phyloP scores from a whole-genome alignment of 2,888 invertebrate genomes.

The Elysia crispata region DNA sequence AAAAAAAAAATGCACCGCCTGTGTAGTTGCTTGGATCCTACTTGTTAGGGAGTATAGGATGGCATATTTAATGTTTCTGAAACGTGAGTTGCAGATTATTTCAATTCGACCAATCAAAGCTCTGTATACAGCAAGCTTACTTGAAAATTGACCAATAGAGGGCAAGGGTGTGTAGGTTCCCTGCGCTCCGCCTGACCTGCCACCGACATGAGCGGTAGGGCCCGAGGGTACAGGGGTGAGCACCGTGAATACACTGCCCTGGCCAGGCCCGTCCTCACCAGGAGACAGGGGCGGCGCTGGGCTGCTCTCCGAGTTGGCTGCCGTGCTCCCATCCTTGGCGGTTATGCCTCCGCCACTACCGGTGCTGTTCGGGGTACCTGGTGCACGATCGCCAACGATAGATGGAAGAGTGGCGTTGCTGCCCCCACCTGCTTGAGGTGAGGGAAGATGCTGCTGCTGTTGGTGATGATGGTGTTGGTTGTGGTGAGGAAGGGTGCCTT shows the following conservation, averaged over 20 bases:
- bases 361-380: constrained; percentile 12
- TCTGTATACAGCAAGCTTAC: constrained; percentile 5
- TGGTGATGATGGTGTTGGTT: no score
- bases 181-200: neutral
- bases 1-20: no score
- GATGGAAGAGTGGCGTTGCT: no score
- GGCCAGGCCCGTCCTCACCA: constrained; percentile 19
- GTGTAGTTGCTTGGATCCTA: no score
- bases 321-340: neutral
- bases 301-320: neutral
- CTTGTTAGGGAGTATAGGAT: no score
- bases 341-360: constrained; percentile 21
- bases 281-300: constrained; percentile 25
- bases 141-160: constrained; percentile 48
- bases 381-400: neutral
- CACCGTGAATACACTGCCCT: constrained; percentile 36
- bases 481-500: no score
- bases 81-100: no score
- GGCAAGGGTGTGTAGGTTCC: constrained; percentile 39
- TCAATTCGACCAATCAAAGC: no score
- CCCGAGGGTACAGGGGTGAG: constrained; percentile 39
- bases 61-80: no score
- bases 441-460: neutral
- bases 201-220: neutral
- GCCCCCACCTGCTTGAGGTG: neutral